Evolutionary conservation across 2,797 vertebrate genomes (phyloP).

Genomic region (Pitangus sulphuratus): DNA sequence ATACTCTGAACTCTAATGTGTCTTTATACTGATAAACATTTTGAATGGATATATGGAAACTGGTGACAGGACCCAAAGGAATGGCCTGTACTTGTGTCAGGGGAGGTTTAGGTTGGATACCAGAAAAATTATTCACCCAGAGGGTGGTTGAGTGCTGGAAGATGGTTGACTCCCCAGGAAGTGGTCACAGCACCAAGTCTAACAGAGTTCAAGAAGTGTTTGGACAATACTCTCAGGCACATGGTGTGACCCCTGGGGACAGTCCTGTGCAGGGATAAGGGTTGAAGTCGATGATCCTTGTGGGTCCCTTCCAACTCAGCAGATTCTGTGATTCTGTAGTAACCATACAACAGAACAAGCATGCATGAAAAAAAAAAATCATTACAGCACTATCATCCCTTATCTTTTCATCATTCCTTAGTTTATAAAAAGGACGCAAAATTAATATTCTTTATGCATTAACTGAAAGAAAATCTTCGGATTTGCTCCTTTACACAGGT

Average conservation of each 20-base stretch:
- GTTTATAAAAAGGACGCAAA: not conserved
- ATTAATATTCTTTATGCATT: not conserved
- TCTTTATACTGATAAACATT: not conserved
- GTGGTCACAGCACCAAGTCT: not conserved
- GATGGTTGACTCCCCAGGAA: not conserved
- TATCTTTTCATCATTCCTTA: not conserved
- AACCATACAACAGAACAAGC: not conserved
- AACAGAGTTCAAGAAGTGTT: not conserved
- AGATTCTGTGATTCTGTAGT: not conserved
- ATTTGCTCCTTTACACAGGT: not conserved
- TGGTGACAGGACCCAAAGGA: not conserved
- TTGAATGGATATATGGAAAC: not conserved
- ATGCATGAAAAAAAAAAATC: not conserved
- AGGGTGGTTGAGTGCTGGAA: not conserved
- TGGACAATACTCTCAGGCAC: not conserved
- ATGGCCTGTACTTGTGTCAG: not conserved
- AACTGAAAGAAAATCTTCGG: not conserved
- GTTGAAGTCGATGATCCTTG: not conserved
- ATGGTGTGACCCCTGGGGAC: not conserved
- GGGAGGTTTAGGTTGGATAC: not conserved
- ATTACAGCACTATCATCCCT: not conserved
- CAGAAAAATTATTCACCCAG: not conserved
- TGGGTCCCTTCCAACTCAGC: not conserved
- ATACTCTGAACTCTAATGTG: not conserved
- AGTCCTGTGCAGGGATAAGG: not conserved